These are phyloP conservation scores for Cariama cristata DNA, from an alignment of 2,113 vertebrate genomes.

Conservation along the genomic window DNA sequence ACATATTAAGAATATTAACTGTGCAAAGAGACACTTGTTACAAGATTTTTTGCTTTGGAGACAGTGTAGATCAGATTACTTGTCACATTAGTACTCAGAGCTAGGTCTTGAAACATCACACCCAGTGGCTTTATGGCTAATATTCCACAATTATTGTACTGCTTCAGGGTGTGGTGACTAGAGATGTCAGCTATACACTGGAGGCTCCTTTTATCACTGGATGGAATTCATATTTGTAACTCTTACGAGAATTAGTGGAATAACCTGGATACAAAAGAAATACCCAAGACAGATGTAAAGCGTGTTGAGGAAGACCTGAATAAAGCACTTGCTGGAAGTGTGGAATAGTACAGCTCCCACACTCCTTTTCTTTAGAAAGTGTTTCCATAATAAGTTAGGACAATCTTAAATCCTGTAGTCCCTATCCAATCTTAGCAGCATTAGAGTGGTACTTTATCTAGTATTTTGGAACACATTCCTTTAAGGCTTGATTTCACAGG, in stretches of 20 bases:
- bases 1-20: background rate
- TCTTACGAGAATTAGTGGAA: background rate
- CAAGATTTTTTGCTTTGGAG: background rate
- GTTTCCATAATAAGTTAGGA: background rate
- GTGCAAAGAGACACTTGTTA: background rate
- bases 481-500: background rate
- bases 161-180: background rate
- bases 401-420: background rate
- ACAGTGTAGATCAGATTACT: background rate
- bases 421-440: background rate
- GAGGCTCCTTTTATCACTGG: background rate
- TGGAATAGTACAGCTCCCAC: background rate
- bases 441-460: background rate
- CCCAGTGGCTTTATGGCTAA: background rate
- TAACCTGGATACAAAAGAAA: background rate
- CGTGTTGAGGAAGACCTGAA: background rate
- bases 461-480: background rate
- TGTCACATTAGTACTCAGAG: background rate
- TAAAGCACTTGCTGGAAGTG: background rate
- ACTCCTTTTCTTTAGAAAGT: background rate
- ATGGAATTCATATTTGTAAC: background rate
- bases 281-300: background rate
- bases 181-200: background rate
- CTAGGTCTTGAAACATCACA: background rate
- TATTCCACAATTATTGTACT: background rate